phyloP scores from a whole-genome alignment of 2,888 invertebrate species.

The Papilio demoleus region DNA sequence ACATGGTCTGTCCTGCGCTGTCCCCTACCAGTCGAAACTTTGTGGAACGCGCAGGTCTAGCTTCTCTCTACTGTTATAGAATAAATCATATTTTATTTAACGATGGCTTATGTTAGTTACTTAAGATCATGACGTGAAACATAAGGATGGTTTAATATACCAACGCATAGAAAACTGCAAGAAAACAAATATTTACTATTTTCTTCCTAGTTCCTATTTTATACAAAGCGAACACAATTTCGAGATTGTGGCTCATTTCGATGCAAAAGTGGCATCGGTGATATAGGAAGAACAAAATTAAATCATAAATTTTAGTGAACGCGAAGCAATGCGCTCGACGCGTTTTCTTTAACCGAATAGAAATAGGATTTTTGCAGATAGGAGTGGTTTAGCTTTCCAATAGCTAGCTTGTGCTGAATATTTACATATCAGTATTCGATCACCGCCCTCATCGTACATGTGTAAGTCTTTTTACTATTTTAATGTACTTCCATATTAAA shows the following conservation, averaged over 20 bases:
- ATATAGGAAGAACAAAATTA: constrained; percentile 34
- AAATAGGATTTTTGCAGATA: constrained; percentile 31
- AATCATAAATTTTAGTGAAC: constrained; percentile 37
- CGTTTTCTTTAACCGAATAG: constrained; percentile 27
- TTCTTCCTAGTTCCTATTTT: neutral
- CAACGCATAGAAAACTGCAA: neutral
- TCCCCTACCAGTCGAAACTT: no score
- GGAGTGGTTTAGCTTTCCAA: constrained; percentile 14
- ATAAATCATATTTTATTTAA: no score
- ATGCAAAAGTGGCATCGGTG: constrained; percentile 29
- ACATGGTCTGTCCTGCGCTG: no score
- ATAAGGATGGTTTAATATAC: no score
- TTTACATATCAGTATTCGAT: constrained; percentile 24
- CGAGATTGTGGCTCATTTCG: constrained; percentile 30
- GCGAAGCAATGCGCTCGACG: constrained; percentile 18
- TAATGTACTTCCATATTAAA: neutral
- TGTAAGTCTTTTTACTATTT: neutral
- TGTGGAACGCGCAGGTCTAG: no score
- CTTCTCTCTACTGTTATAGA: no score
- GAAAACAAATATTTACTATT: constrained; percentile 1
- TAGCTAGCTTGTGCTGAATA: constrained; percentile 1
- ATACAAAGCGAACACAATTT: constrained; percentile 20
- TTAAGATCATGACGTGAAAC: no score
- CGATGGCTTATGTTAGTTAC: no score
- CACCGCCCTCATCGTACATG: neutral